Percentiles rank a stretch among this genome's conserved stretches.
Conservation (phyloP, 2,113 vertebrate species). For the Aptenodytes patagonicus region DNA sequence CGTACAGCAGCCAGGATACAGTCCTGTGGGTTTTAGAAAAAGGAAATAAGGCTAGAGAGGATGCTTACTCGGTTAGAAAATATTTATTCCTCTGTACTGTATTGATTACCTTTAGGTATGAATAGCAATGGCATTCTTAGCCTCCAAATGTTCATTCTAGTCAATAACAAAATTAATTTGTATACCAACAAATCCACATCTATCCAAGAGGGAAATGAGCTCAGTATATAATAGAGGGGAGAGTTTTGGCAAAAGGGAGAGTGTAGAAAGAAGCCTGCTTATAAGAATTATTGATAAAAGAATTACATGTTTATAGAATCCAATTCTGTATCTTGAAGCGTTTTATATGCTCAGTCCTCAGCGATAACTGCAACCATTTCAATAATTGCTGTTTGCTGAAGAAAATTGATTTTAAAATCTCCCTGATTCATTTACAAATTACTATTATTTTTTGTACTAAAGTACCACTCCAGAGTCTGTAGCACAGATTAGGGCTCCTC, state of each 20-base stretch:
- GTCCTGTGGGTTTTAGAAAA: background rate
- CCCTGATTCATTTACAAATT: background rate
- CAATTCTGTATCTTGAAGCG: background rate
- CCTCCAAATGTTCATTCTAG: background rate
- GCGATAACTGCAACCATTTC: background rate
- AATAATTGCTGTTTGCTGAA: constrained; percentile 12
- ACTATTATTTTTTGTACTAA: background rate
- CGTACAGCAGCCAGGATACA: background rate
- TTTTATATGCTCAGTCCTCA: background rate
- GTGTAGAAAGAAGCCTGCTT: background rate
- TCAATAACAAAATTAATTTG: constrained; percentile 54
- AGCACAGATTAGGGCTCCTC: background rate
- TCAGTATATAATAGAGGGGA: background rate
- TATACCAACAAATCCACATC: constrained; percentile 16
- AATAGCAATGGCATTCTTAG: constrained; percentile 24
- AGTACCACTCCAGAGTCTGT: background rate
- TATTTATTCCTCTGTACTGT: background rate
- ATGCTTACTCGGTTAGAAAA: background rate
- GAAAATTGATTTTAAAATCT: constrained; percentile 41
- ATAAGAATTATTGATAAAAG: constrained; percentile 54
- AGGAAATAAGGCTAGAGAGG: background rate
- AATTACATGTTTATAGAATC: constrained; percentile 55
- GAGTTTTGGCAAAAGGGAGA: constrained; percentile 5
- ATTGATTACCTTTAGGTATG: constrained; percentile 38
- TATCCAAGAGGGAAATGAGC: background rate